Evolutionary conservation across 2,888 invertebrate genomes (phyloP), one percentile per base, ranked within the genome.

Genomic region (Pardosa pseudoannulata): DNA sequence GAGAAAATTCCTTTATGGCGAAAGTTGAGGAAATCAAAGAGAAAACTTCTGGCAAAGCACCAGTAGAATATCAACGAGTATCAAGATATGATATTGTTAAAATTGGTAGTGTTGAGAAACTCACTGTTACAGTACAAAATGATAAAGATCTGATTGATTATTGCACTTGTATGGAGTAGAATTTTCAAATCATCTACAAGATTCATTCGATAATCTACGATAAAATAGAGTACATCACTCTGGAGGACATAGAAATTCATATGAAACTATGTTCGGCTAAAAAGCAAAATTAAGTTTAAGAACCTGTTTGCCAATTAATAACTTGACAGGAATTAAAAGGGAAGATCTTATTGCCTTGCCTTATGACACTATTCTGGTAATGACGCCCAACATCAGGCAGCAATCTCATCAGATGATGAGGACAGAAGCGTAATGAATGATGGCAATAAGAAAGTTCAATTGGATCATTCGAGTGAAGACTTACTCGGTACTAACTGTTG

Each of bases 71-170:
- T 23, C 73, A 73, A 50, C 50, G 23, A 73, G 19, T 73, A 73
- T 73, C 73, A 73, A 73, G 73, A 29, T 73, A 73, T 56, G 56
- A 73, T 50, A 73, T 50, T 73, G 31, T 73, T 6, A 73, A 16
- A 73, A 73, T 73, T 50, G 50, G 36, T 19, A 50, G 50, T 73
- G 50, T 73, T 50, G 73, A 50, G 16, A 73, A 73, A 32, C 73
- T 73, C 64, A 64, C 23, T 64, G 23, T 64, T 28, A n/a, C 11
- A 28, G 64, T 64, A 11, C 9, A 23, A 64, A 64, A 64, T 41
- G 32, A 36, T n/a, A 73, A 73, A 73, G 36, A 73, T 19, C 5
- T 16, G 16, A 73, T 73, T 36, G 16, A 50, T 19, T 73, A 36
- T 73, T 50, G 2, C n/a, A 73, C 73, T 36, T 73, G 3, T 50